These are phyloP conservation scores for Orchesella cincta DNA, from an alignment of 1,140 invertebrate genomes.

Conservation along the genomic window DNA sequence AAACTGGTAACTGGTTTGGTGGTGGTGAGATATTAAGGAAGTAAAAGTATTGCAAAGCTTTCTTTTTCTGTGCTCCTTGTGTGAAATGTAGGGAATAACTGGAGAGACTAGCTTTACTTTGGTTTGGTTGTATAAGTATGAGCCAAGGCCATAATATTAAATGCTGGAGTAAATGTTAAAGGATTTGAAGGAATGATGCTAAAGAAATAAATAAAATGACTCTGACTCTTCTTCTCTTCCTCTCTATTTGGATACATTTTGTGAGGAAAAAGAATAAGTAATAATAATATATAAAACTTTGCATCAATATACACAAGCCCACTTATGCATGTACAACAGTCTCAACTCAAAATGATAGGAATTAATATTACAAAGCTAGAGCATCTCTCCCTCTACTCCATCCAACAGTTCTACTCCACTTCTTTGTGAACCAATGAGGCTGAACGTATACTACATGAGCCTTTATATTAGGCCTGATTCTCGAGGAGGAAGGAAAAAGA, in stretches of 20 bases:
- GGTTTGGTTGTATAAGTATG: neutral
- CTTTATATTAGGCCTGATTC: neutral
- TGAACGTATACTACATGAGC: neutral
- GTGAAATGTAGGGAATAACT: neutral
- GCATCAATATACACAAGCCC: neutral
- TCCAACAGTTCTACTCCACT: neutral
- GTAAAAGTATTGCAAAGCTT: neutral
- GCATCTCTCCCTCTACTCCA: too few species aligned
- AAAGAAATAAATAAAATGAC: conserved; percentile 26
- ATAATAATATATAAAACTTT: neutral
- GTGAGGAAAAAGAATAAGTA: neutral
- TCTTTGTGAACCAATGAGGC: neutral
- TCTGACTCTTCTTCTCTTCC: neutral
- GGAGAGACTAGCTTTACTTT: conserved; percentile 6
- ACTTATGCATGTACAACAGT: neutral
- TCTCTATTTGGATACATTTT: neutral
- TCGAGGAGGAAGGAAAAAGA: neutral
- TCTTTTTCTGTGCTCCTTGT: neutral
- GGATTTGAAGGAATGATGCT: conserved; percentile 23
- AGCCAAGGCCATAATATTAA: conserved; percentile 17
- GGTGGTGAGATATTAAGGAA: neutral
- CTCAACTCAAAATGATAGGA: conserved; percentile 18
- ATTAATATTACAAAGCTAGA: too few species aligned
- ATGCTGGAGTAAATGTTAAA: conserved; percentile 14
- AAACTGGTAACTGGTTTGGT: too few species aligned